phyloP scores from a whole-genome alignment of 2,113 vertebrate genomes.

The Aptenodytes forsteri region DNA sequence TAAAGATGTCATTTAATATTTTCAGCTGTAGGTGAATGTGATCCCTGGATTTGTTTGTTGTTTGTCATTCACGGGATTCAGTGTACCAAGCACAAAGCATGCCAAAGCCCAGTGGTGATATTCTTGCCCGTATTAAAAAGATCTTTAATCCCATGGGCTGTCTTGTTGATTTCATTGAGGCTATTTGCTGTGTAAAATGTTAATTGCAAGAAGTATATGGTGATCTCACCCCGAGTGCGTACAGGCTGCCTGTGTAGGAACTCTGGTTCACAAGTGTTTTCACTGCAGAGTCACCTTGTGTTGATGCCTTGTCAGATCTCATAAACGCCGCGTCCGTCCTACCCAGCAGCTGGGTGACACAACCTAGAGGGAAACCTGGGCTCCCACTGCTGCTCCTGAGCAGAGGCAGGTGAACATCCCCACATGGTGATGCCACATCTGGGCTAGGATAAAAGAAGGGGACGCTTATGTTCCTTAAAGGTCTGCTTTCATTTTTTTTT shows the following conservation, averaged over 20 bases:
- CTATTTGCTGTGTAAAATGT: background rate
- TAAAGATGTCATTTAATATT: background rate
- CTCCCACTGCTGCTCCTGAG: background rate
- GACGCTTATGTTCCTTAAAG: background rate
- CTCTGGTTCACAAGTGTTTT: background rate
- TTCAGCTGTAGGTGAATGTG: background rate
- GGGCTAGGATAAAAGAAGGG: background rate
- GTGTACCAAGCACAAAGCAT: background rate
- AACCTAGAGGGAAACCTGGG: background rate
- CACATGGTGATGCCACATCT: fast-evolving
- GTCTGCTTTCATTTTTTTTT: background rate
- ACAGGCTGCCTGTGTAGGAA: background rate
- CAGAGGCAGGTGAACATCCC: background rate
- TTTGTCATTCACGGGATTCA: background rate
- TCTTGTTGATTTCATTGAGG: background rate
- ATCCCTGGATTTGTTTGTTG: background rate
- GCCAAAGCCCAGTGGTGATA: background rate
- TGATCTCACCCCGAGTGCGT: background rate
- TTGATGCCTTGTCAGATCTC: background rate
- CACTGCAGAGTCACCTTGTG: background rate
- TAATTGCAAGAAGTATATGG: background rate
- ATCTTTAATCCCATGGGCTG: background rate
- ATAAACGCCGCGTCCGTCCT: fast-evolving
- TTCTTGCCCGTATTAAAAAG: background rate
- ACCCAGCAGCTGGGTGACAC: background rate